These are phyloP conservation scores for Conchocele bisecta DNA, from an alignment of 2,888 invertebrate genomes.

Conservation along the genomic window DNA sequence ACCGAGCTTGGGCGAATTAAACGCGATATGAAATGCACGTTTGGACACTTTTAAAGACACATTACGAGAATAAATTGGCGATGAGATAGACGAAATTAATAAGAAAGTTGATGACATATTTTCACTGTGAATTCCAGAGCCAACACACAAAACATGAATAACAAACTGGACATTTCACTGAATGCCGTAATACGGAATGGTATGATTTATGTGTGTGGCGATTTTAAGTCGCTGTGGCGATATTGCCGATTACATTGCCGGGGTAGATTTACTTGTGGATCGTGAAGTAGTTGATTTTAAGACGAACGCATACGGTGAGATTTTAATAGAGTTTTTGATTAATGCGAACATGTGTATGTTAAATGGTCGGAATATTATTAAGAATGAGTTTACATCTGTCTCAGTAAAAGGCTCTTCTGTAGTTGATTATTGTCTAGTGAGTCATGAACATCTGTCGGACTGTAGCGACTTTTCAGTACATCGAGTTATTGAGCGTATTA, in stretches of 20 bases:
- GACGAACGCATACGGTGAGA: constrained; percentile 7
- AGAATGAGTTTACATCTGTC: constrained; percentile 28
- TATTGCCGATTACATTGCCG: constrained; percentile 7
- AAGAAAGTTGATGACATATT: background rate
- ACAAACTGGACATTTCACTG: too few species aligned
- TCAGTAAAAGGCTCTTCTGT: constrained; percentile 26
- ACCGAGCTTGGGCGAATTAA: background rate
- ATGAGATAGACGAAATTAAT: background rate
- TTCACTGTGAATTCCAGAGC: background rate
- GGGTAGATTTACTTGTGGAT: constrained; percentile 5
- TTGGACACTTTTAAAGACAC: background rate
- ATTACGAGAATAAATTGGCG: background rate
- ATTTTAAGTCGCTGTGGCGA: constrained; percentile 22
- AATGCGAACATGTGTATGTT: constrained; percentile 16
- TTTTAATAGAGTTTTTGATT: constrained; percentile 24
- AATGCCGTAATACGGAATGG: too few species aligned
- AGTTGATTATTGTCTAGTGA: constrained; percentile 18
- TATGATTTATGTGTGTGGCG: constrained; percentile 2
- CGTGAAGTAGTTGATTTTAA: constrained; percentile 18
- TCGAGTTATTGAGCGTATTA: constrained; percentile 1
- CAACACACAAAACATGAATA: background rate
- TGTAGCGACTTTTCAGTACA: constrained; percentile 11
- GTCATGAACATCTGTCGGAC: background rate
- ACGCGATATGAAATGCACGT: too few species aligned
- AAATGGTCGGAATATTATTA: constrained; percentile 14